Base-by-base conservation (phyloP, 2,797 vertebrate genomes). In the Sandelia bainsii region DNA sequence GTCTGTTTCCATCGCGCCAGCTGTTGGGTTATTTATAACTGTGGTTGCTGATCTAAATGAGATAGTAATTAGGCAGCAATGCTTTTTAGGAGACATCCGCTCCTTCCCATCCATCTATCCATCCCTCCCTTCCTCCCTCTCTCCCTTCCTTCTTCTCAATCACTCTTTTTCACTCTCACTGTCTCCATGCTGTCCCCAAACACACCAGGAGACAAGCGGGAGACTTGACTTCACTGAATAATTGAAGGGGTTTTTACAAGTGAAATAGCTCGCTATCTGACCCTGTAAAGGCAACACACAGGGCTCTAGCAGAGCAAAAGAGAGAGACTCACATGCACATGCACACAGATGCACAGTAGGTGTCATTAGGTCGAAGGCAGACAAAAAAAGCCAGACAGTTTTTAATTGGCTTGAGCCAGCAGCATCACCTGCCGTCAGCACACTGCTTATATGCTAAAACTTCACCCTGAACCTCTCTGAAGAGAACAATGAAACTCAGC, bases 1-100 rank as follows among this genome's bases (percentile, higher is more conserved):
- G 84, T 89, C 81, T 92, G 85, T 82, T 89, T 90, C 80, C 81
- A 84, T 78, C 75, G 17, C 71, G 61, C 90, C 91, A 93, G 93
- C 93, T 93, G 93, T 89, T 91, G 87, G 72, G 87, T 91, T 93
- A 93, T 94, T 93, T 92, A 93, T 93, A 93, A 90, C 91, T 50
- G 75, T 51, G 86, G 86, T 82, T 65, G 82, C 89, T 84, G 82
- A 89, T 89, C 87, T 89, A 92, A 93, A 93, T 90, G 88, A 92
- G 92, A 81, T 74, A 79, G 91, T 92, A 93, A 93, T 93, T 92
- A 92, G 90, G 82, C 84, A 90, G 87, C 86, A 88, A 90, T 88
- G 81, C 85, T 89, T 88, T 87, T 83, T 80, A 91, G 86, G 74
- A 92, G 84, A 81, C 86, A 84, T 86, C 80, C 81, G 61, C 73